Base-by-base conservation (phyloP, 1,140 invertebrate genomes). In the Dryas iulia region DNA sequence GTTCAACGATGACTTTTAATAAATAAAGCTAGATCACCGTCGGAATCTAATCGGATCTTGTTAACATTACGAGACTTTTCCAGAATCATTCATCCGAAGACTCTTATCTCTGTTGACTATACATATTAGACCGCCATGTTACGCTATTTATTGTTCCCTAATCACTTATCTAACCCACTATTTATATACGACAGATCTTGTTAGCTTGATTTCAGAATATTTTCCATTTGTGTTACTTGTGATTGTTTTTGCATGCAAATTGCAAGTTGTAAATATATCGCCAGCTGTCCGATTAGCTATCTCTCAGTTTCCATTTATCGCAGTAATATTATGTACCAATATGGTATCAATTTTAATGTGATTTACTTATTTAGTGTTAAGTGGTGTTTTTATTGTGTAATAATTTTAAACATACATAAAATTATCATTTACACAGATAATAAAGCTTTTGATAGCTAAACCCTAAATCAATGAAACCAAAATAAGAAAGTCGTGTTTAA, bases 161-260 rank as follows among this genome's bases (percentile, higher is more conserved):
- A 83, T 84, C 76, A 78, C 78, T 83, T 87, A 88, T 88, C 84
- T 83, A 71, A 74, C 69, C 63, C 63, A 57, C 69, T 70, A 64
- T 69, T 81, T 81, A 83, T 79, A 81, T 80, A 83, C 78, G 76
- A 81, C 73, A 74, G 73, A 76, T 77, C 84, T 90, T 84, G 84
- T 86, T 85, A 82, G 72, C 78, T 76, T 76, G 77, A 84, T 81
- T 80, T 76, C 76, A 78, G 71, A 79, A 77, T 80, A 83, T 83
- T 85, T 82, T 79, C 81, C 72, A 78, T 83, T 83, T 80, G 70
- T 74, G 79, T 73, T 71, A 66, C 60, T 61, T 78, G 69, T 83
- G 79, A 85, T 85, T 87, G 84, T 87, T 84, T 84, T 75, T 84
- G 72, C 78, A 90, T 87, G 83, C 80, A 87, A 88, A 85, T 88